Evolutionary conservation across 2,113 vertebrate species (phyloP), one percentile per base, ranked within the genome.

Genomic region (Cyrtonyx montezumae): DNA sequence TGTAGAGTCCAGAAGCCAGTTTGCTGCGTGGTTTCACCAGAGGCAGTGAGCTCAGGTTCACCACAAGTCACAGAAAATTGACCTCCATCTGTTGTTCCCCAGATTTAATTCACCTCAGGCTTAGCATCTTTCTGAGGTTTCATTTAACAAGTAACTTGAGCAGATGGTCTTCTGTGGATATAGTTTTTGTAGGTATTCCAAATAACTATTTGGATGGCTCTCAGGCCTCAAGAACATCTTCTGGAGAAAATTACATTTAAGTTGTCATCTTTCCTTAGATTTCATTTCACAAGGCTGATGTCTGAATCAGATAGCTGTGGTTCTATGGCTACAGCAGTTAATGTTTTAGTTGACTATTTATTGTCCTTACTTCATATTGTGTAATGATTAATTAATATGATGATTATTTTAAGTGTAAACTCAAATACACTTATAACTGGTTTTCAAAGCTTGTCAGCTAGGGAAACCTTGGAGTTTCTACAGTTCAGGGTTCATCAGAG

Each of bases 21-120:
- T 80, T 92, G 70, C 81, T 97, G 51, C 21, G 20, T 88, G 87
- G 55, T 92, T 97, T 92, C 75, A 94, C 84, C 70, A 84, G 81
- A 88, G 95, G 79, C 92, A 88, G 89, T 95, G 81, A 96, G 67
- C 34, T 94, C 69, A 18, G 66, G 42, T 92, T 93, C 66, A 81
- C 68, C 51, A 62, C 18, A 28, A 86, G 91, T 80, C 49, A 30
- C 51, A 73, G 88, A 79, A 96, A 90, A 79, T 6, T 92, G 95
- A 69, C 71, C 88, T 96, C 96, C 87, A 36, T 97, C 79, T 97
- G 94, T 75, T 94, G 36, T 55, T 95, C 40, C 91, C 40, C 74
- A 87, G 91, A 69, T 86, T 91, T 63, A 61, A 84, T 71, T 92
- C 63, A 92, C 81, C 58, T 76, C 76, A 61, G 87, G 74, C 67